Base-by-base conservation (phyloP, 2,888 invertebrate genomes). In the Trichogramma evanescens region DNA sequence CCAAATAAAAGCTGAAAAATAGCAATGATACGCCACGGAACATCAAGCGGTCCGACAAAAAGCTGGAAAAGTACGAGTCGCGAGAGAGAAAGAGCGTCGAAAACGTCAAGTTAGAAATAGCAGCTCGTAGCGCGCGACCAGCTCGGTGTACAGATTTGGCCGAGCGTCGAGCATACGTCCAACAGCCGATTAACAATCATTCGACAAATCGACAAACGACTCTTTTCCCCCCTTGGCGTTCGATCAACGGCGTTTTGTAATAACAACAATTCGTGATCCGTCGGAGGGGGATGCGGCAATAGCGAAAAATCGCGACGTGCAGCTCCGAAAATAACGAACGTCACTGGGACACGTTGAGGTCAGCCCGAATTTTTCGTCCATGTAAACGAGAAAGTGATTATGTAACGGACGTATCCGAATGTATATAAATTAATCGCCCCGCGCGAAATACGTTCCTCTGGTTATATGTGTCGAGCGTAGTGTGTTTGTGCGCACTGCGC, bases 161-260 rank as follows among this genome's bases (percentile, higher is more conserved):
- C 26, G 26, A 26, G 26, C 26, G 26, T 26, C 26, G 26, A 26
- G 26, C 26, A 2, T 26, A 26, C 26, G 26, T 26, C 26, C 26
- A 26, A 26, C 26, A 26, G 39, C 38, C 58, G 54, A 61, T 61
- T 61, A 61, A 61, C 61, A 54, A 61, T 61, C 46, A 58, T 57
- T 61, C 54, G 41, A 51, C 48, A 54, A 58, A 52, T 49, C 51
- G 52, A 56, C 43, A 38, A 51, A 58, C 38, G 46, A 54, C 45
- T 42, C 54, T 57, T 56, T 51, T 10, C 26, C 50, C 9, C 4
- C 46, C 46, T 13, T 7, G 10, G 45, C 26, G 49, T 4, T 4
- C 40, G 26, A 52, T 53, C 45, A 42, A n/a, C 48, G 45, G 2
- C 26, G 26, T 26, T 26, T 26, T 26, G 26, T 26, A 26, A 26